Percentiles rank a stretch among this genome's conserved stretches.
Conservation (phyloP, 92 coral and sea anemone species). For the Diadumene lineata region DNA sequence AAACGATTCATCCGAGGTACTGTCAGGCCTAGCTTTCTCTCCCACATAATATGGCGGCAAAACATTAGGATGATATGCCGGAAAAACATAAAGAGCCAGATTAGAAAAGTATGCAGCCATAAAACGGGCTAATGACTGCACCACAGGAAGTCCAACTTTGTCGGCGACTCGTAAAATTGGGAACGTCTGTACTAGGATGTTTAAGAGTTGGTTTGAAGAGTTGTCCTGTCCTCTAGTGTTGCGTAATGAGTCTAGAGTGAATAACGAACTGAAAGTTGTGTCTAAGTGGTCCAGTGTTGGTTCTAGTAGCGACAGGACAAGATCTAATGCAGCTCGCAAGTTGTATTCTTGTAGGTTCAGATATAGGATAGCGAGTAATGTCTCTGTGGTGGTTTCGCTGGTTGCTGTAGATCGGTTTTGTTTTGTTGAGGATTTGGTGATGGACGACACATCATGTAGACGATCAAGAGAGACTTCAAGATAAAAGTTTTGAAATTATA, state of each 20-base stretch:
- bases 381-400: constrained; percentile 54
- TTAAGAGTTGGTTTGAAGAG: constrained; percentile 48
- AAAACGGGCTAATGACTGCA: constrained; percentile 82
- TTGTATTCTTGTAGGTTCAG: constrained; percentile 85
- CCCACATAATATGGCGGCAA: constrained; percentile 66
- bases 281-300: constrained; percentile 58
- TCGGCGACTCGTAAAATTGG: constrained; percentile 83
- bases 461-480: constrained; percentile 21
- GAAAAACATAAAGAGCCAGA: constrained; percentile 73
- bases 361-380: constrained; percentile 81
- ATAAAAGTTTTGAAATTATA: too few relatives aligned
- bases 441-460: constrained; percentile 23
- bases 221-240: constrained; percentile 50
- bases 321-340: constrained; percentile 74
- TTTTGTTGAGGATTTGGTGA: not conserved
- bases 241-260: constrained; percentile 49
- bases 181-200: constrained; percentile 61
- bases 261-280: constrained; percentile 45
- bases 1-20: constrained; percentile 18
- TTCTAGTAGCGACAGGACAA: constrained; percentile 78
- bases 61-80: constrained; percentile 65
- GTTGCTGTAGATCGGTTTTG: constrained; percentile 1
- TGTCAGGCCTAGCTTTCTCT: constrained; percentile 12
- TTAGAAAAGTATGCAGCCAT: constrained; percentile 96
- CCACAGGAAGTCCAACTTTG: constrained; percentile 71